Evolutionary conservation across 2,113 vertebrate species (phyloP).

Genomic region (Gila orcuttii): DNA sequence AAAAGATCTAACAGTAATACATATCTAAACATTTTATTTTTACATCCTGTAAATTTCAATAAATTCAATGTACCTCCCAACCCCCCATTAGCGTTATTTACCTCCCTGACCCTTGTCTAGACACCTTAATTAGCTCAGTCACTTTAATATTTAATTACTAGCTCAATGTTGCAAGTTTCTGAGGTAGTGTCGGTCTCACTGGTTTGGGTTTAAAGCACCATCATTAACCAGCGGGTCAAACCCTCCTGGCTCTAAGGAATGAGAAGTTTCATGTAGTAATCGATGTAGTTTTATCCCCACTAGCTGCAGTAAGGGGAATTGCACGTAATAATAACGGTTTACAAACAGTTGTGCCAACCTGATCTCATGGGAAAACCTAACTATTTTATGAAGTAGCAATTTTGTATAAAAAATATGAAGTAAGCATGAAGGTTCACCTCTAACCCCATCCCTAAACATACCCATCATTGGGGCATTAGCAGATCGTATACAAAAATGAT

Average conservation of each 20-base stretch:
- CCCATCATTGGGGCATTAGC: no score
- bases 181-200: constrained; percentile 30
- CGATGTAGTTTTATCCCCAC: background rate
- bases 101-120: constrained; percentile 40
- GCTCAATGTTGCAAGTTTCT: constrained; percentile 25
- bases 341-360: background rate
- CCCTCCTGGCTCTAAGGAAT: background rate
- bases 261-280: background rate
- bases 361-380: background rate
- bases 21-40: background rate
- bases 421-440: no score
- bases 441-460: no score
- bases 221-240: constrained; percentile 34
- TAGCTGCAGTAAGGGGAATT: background rate
- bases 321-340: background rate
- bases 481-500: no score
- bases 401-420: no score
- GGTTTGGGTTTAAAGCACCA: constrained; percentile 31
- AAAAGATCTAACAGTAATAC: background rate
- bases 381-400: no score
- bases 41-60: background rate
- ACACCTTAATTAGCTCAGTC: constrained; percentile 9
- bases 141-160: constrained; percentile 2
- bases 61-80: background rate
- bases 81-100: background rate